These are phyloP conservation scores for Eretmocerus hayati DNA, from an alignment of 2,888 invertebrate species.

Conservation along the genomic window DNA sequence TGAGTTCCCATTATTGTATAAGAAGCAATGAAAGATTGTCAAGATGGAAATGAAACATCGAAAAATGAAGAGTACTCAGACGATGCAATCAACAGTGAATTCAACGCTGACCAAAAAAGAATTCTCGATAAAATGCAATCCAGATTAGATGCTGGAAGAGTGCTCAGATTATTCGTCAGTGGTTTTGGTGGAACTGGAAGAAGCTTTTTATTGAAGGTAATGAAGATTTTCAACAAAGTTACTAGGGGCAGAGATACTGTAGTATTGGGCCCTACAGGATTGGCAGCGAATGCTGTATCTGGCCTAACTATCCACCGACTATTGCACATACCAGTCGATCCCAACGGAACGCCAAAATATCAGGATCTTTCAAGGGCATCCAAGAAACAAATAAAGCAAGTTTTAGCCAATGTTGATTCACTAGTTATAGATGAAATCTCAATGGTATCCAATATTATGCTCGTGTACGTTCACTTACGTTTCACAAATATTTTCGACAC, in stretches of 20 bases:
- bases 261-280: constrained; percentile 34
- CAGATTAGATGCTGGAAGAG: constrained; percentile 1
- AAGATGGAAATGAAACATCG: background rate
- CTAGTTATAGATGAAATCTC: constrained; percentile 33
- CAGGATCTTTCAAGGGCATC: constrained; percentile 28
- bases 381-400: constrained; percentile 26
- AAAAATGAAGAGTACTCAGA: background rate
- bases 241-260: constrained; percentile 29
- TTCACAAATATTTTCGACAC: constrained; percentile 32
- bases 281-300: constrained; percentile 37
- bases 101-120: constrained; percentile 3
- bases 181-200: constrained; percentile 34
- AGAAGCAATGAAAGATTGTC: constrained; percentile 8
- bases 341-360: constrained; percentile 32
- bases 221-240: constrained; percentile 29
- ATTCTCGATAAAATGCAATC: constrained; percentile 1
- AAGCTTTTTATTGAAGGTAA: constrained; percentile 33
- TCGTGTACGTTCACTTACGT: constrained; percentile 28
- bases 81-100: background rate
- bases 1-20: constrained; percentile 5
- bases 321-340: constrained; percentile 30
- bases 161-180: constrained; percentile 26
- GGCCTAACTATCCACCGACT: constrained; percentile 32
- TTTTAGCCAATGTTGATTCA: constrained; percentile 28
- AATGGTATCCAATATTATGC: constrained; percentile 28